Base-by-base conservation (phyloP, 2,888 invertebrate genomes). In the Alloplasta piceator region DNA sequence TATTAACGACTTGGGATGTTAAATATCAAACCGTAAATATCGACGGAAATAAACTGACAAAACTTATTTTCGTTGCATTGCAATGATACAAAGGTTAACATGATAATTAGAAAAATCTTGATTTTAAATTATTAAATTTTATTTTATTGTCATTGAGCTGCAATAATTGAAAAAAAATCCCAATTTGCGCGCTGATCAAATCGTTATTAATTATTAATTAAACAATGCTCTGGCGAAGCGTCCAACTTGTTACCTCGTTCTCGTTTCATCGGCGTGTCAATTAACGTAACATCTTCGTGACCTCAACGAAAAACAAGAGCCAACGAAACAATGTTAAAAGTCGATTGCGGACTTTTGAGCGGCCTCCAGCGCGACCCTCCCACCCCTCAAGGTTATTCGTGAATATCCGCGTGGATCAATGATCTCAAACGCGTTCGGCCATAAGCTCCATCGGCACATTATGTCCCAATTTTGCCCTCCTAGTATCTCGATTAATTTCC, bases 391-490 rank as follows among this genome's bases (percentile, higher is more conserved):
- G 76, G 61, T 76, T 72, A 76, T 72, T 72, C 71, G 67, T 39
- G 71, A 80, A 76, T 77, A 77, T 77, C 72, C 76, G 56, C 71
- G 52, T 72, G 67, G 71, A 80, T 77, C 80, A 72, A 80, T 80
- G 72, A 80, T 80, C 76, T 72, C 76, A 63, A 77, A 68, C 72
- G 72, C 71, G 70, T 71, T 71, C 55, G 71, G 7, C 68, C 12
- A 50, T 50, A 58, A 52, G 56, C 41, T 10, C 48, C 43, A 60
- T 16, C 36, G 43, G 52, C 75, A 26, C 26, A 55, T 64, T 46
- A 66, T 48, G 66, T 52, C 55, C 76, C 48, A 72, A 80, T 80
- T 76, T 63, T 55, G 26, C 38, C 2, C 41, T 38, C 39, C n/a
- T 9, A 46, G 43, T 70, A 71, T 67, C 68, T 26, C 63, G 43